These are phyloP conservation scores for Nephrotoma flavescens DNA, from an alignment of 2,888 invertebrate genomes.

Conservation along the genomic window DNA sequence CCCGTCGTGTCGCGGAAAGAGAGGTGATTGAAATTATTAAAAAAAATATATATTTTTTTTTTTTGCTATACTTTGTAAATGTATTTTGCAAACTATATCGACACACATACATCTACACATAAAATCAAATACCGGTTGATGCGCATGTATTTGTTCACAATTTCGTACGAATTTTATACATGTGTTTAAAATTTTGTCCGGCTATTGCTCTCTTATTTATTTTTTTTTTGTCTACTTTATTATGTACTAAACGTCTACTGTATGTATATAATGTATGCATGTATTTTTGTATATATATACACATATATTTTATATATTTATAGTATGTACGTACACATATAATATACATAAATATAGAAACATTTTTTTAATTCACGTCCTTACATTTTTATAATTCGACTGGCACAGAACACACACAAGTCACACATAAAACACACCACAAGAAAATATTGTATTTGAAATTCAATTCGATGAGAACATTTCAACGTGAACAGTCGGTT, in stretches of 20 bases:
- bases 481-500: conserved; percentile 5
- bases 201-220: conserved; percentile 4
- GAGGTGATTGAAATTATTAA: conserved; percentile 2
- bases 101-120: not conserved
- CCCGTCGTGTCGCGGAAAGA: conserved; percentile 3
- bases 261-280: not conserved
- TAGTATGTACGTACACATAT: not conserved
- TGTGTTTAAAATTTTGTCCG: not conserved
- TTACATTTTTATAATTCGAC: not conserved
- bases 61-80: not conserved
- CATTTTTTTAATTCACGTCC: not conserved
- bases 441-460: not conserved
- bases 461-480: conserved; percentile 4
- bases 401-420: not conserved
- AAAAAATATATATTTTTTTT: not conserved
- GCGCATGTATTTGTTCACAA: not conserved
- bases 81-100: not conserved
- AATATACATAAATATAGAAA: not conserved
- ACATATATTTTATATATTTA: not conserved
- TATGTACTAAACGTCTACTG: not conserved
- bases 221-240: not conserved
- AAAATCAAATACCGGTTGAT: not conserved
- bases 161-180: not conserved
- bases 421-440: not conserved
- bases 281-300: not conserved